Evolutionary conservation across 2,888 invertebrate species (phyloP).

Genomic region (Drosophila flavopinicola): DNA sequence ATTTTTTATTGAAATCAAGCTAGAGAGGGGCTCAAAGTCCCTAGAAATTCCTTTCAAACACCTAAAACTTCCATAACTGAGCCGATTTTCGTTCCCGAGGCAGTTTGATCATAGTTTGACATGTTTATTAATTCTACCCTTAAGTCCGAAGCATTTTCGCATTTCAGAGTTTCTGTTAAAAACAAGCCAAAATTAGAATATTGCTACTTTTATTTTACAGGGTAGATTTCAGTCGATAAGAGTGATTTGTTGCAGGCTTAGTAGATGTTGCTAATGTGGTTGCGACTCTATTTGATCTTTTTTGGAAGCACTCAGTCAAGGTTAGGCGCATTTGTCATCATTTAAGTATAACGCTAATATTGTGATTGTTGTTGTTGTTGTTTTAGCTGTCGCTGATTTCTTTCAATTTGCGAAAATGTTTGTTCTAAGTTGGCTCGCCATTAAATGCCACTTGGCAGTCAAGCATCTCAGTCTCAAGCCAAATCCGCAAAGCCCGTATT

Average conservation of each 20-base stretch:
- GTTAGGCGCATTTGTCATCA: slow-evolving; percentile 72
- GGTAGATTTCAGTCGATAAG: slow-evolving; percentile 13
- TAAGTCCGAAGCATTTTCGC: too few species aligned
- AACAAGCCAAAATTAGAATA: not conserved
- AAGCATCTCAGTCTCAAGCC: slow-evolving; percentile 6
- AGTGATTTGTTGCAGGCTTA: not conserved
- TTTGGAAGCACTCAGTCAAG: slow-evolving; percentile 61
- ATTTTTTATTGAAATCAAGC: too few species aligned
- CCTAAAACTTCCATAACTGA: too few species aligned
- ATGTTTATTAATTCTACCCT: too few species aligned
- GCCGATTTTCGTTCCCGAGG: too few species aligned
- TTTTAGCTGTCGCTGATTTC: slow-evolving; percentile 65
- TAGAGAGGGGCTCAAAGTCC: too few species aligned
- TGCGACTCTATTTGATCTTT: slow-evolving; percentile 25
- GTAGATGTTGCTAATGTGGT: slow-evolving; percentile 24
- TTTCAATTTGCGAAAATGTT: slow-evolving; percentile 68
- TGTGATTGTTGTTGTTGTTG: slow-evolving; percentile 15
- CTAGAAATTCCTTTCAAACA: too few species aligned
- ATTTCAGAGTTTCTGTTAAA: too few species aligned
- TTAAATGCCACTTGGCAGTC: slow-evolving; percentile 68
- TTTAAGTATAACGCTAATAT: slow-evolving; percentile 52
- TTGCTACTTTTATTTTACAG: slow-evolving; percentile 4
- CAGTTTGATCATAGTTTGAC: too few species aligned
- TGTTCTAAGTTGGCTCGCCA: slow-evolving; percentile 63
- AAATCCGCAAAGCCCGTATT: slow-evolving; percentile 30